These are phyloP conservation scores for Cynodonichthys magdalenae DNA, from an alignment of 2,797 vertebrate genomes.

Conservation along the genomic window DNA sequence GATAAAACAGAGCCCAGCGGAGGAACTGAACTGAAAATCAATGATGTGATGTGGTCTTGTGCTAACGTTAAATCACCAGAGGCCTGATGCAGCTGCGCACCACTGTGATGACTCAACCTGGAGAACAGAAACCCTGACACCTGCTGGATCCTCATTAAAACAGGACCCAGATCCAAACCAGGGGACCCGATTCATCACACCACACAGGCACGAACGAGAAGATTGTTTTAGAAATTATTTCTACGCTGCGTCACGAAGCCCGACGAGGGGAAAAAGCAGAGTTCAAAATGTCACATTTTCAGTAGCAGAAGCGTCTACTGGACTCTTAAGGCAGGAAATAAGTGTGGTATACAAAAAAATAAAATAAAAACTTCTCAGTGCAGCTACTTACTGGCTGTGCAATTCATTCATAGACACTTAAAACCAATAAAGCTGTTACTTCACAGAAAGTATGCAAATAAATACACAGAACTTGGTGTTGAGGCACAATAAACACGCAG, in stretches of 20 bases:
- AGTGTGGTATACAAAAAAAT: slow-evolving; percentile 36
- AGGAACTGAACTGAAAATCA: slow-evolving; percentile 6
- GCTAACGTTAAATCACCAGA: slow-evolving; percentile 25
- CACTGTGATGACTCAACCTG: slow-evolving; percentile 11
- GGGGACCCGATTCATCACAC: no score
- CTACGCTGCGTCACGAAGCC: background rate
- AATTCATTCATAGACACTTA: slow-evolving; percentile 29
- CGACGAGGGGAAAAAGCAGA: slow-evolving; percentile 1
- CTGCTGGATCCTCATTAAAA: slow-evolving; percentile 18
- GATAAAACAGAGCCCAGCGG: slow-evolving; percentile 22
- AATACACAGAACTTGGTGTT: slow-evolving; percentile 60
- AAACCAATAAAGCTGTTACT: slow-evolving; percentile 37
- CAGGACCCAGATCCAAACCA: background rate
- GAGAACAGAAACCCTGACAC: background rate
- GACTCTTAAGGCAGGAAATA: slow-evolving; percentile 58
- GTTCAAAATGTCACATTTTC: slow-evolving; percentile 35
- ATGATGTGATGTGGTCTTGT: slow-evolving; percentile 20
- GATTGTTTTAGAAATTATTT: background rate
- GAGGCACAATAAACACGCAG: slow-evolving; percentile 48
- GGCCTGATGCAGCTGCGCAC: slow-evolving; percentile 26
- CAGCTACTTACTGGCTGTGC: slow-evolving; percentile 57
- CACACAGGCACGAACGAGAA: slow-evolving; percentile 28
- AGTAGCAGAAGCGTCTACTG: slow-evolving; percentile 18
- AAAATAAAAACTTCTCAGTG: slow-evolving; percentile 72
- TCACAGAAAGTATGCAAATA: slow-evolving; percentile 64